These are phyloP conservation scores for Mimachlamys varia DNA, from an alignment of 2,888 invertebrate species.

Conservation along the genomic window DNA sequence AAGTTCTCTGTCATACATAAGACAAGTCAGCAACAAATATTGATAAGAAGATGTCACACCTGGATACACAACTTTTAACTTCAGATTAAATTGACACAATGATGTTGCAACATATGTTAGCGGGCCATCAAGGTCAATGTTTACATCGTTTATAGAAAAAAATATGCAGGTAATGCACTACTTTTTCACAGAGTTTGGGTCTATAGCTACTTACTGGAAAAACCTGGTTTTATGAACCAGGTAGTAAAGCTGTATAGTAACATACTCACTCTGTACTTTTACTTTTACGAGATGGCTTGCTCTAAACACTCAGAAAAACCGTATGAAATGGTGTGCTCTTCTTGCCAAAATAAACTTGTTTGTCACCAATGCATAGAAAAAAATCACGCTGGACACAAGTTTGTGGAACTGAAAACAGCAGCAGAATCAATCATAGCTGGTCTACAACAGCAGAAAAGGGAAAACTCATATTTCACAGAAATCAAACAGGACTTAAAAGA, in stretches of 20 bases:
- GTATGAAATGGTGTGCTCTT: background rate
- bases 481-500: background rate
- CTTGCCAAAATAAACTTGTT: background rate
- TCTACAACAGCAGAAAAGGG: background rate
- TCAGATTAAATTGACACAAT: no score
- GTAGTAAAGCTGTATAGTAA: no score
- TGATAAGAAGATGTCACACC: background rate
- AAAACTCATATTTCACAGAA: background rate
- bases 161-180: no score
- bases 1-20: background rate
- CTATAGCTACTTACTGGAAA: no score
- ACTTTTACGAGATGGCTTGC: background rate
- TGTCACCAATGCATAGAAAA: background rate
- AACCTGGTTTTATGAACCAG: no score
- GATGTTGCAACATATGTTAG: no score
- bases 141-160: no score
- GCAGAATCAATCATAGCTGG: background rate
- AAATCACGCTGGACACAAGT: background rate
- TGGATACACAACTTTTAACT: no score
- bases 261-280: no score
- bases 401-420: constrained; percentile 6
- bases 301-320: background rate
- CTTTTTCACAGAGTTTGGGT: no score
- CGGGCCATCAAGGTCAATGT: no score
- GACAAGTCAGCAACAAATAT: background rate